Conservation (phyloP, 1,140 invertebrate species). For the Gonatopus flavifemur region DNA sequence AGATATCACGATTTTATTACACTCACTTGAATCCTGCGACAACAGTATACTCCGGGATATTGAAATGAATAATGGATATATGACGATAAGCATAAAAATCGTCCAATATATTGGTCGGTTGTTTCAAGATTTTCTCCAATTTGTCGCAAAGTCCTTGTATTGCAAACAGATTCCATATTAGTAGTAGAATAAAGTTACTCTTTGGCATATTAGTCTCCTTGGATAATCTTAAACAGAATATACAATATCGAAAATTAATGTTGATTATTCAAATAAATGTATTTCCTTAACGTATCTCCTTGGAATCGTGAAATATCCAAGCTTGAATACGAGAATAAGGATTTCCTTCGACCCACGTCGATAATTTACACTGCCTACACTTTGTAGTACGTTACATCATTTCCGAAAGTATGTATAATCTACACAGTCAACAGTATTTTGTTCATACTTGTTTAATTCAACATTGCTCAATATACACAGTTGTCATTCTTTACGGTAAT, state of each 20-base stretch:
- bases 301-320: no score
- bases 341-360: no score
- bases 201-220: constrained; percentile 46
- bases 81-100: constrained; percentile 52
- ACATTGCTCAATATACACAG: background rate
- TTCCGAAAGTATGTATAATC: no score
- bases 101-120: constrained; percentile 41
- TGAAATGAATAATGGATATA: constrained; percentile 52
- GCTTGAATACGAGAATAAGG: no score
- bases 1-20: background rate
- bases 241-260: no score
- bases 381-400: no score
- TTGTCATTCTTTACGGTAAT: background rate
- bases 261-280: background rate
- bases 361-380: no score
- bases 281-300: no score
- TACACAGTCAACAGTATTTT: no score
- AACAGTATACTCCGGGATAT: constrained; percentile 44
- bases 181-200: constrained; percentile 26
- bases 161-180: constrained; percentile 35
- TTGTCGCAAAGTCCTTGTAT: constrained; percentile 34
- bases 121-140: constrained; percentile 38
- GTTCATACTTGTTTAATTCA: background rate
- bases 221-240: no score
- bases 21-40: constrained; percentile 50